phyloP scores from a whole-genome alignment of 2,888 invertebrate genomes.

The Metallyticus violacea region DNA sequence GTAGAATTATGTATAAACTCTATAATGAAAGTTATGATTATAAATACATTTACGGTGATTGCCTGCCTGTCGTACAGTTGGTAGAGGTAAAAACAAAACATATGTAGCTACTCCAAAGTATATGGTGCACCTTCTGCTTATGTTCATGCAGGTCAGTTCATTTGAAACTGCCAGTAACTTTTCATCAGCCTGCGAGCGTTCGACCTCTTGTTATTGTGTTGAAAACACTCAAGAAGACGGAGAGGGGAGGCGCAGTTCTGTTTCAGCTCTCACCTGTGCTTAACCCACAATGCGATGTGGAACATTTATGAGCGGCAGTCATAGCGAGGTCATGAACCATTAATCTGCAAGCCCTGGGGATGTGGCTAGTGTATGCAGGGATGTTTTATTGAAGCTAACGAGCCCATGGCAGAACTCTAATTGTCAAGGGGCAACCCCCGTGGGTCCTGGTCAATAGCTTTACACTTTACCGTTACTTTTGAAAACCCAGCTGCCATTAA shows the following conservation, averaged over 20 bases:
- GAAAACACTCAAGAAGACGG: background rate
- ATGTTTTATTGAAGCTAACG: background rate
- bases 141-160: too few species aligned
- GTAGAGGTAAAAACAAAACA: too few species aligned
- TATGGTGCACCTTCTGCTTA: too few species aligned
- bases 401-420: background rate
- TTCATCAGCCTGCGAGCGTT: too few species aligned
- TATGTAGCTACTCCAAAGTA: too few species aligned
- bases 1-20: too few species aligned
- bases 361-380: background rate
- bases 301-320: background rate
- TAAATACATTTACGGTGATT: too few species aligned
- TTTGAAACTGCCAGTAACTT: too few species aligned
- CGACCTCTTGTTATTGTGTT: too few species aligned
- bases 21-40: too few species aligned
- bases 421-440: background rate
- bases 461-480: background rate
- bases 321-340: background rate
- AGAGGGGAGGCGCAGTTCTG: background rate
- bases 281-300: background rate
- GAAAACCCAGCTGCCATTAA: background rate
- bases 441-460: background rate
- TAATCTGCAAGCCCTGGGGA: background rate
- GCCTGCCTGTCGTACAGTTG: too few species aligned
- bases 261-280: background rate